Evolutionary conservation across 2,113 vertebrate species (phyloP).

Genomic region (Passer domesticus): DNA sequence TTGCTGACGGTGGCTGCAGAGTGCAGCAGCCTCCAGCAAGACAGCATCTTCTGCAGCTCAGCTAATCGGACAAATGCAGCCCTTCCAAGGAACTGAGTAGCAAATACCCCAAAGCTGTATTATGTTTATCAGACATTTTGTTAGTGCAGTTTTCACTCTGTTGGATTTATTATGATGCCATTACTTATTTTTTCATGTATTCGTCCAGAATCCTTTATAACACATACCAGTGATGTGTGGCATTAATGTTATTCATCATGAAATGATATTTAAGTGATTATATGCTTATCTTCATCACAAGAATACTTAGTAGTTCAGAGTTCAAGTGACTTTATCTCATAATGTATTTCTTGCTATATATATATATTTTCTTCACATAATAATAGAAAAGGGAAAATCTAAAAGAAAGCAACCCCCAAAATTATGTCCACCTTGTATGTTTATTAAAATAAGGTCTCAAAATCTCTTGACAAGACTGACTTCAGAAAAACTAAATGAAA

Average conservation of each 20-base stretch:
- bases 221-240: neutral
- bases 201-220: neutral
- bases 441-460: neutral
- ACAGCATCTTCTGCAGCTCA: neutral
- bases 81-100: slow-evolving; percentile 12
- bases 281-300: neutral
- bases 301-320: neutral
- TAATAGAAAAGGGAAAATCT: neutral
- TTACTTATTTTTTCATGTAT: neutral
- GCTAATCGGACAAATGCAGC: slow-evolving; percentile 35
- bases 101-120: slow-evolving; percentile 34
- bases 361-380: no score
- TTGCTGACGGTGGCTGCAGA: slow-evolving; percentile 23
- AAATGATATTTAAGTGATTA: neutral
- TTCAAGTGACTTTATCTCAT: neutral
- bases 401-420: neutral
- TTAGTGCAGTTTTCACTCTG: neutral
- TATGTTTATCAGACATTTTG: slow-evolving; percentile 39
- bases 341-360: neutral
- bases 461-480: neutral
- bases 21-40: slow-evolving; percentile 44
- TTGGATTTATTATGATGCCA: neutral
- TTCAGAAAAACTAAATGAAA: neutral
- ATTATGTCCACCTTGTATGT: neutral
- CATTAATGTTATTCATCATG: neutral